These are phyloP conservation scores for Tribolium madens DNA, from an alignment of 1,140 invertebrate genomes.

Conservation along the genomic window DNA sequence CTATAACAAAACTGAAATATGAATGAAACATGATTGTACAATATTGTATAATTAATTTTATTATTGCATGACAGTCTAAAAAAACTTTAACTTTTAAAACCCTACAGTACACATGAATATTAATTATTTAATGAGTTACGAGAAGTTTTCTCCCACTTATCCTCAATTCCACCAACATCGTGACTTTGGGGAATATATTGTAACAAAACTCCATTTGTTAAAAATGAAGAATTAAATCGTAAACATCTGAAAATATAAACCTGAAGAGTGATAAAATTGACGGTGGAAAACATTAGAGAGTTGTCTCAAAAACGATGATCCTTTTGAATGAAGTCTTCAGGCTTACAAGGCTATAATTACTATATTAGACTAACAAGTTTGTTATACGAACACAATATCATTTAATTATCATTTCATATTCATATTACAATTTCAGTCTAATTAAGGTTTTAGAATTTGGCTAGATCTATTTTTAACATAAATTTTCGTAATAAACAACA, in stretches of 20 bases:
- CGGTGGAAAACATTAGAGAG: background rate
- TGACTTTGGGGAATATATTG: background rate
- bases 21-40: background rate
- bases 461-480: background rate
- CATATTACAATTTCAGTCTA: background rate
- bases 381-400: slow-evolving; percentile 11
- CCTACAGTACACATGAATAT: slow-evolving; percentile 13
- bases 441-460: background rate
- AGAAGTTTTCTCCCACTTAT: slow-evolving; percentile 5
- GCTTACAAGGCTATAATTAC: background rate
- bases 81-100: background rate
- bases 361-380: slow-evolving; percentile 18
- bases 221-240: slow-evolving; percentile 10
- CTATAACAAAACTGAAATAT: background rate
- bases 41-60: background rate
- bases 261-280: background rate
- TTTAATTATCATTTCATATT: slow-evolving; percentile 9
- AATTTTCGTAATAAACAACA: background rate
- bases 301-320: background rate
- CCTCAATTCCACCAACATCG: background rate
- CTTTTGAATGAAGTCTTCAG: slow-evolving; percentile 3
- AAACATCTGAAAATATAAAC: background rate
- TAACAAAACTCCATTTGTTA: background rate
- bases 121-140: slow-evolving; percentile 14
- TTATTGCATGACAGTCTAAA: background rate